These are phyloP conservation scores for Dermochelys coriacea DNA, from an alignment of 2,797 vertebrate species.

Conservation along the genomic window DNA sequence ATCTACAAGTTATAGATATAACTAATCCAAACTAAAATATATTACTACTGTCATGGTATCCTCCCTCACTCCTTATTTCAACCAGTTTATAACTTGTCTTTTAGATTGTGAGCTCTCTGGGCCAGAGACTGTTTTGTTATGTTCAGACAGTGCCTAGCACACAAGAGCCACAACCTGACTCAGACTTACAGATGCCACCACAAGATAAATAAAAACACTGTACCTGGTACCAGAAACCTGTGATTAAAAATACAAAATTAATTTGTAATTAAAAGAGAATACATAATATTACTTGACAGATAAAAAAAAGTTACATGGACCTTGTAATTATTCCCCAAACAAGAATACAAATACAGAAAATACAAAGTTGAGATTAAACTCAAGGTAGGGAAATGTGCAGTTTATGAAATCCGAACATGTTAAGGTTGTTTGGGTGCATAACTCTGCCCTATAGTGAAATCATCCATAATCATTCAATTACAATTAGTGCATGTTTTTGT, in stretches of 20 bases:
- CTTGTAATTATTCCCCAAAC: neutral
- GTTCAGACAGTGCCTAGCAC: neutral
- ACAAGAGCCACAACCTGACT: neutral
- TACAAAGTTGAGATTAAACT: neutral
- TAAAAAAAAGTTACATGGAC: neutral
- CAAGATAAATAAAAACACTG: neutral
- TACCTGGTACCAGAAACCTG: neutral
- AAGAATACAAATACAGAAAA: neutral
- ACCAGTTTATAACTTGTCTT: neutral
- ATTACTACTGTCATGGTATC: neutral
- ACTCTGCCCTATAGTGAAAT: too few relatives aligned
- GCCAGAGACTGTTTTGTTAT: neutral
- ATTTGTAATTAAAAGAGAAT: neutral
- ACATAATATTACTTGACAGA: neutral
- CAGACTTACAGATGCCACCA: neutral
- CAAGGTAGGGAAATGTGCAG: neutral
- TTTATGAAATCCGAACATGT: neutral
- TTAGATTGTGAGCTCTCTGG: neutral
- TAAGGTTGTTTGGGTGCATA: too few relatives aligned
- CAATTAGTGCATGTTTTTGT: accelerated
- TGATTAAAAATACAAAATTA: neutral
- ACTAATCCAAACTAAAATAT: neutral
- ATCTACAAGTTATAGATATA: neutral
- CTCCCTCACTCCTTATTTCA: neutral
- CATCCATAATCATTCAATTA: too few relatives aligned